phyloP scores from a whole-genome alignment of 92 coral and sea anemone species.

The Zoanthus sociatus region DNA sequence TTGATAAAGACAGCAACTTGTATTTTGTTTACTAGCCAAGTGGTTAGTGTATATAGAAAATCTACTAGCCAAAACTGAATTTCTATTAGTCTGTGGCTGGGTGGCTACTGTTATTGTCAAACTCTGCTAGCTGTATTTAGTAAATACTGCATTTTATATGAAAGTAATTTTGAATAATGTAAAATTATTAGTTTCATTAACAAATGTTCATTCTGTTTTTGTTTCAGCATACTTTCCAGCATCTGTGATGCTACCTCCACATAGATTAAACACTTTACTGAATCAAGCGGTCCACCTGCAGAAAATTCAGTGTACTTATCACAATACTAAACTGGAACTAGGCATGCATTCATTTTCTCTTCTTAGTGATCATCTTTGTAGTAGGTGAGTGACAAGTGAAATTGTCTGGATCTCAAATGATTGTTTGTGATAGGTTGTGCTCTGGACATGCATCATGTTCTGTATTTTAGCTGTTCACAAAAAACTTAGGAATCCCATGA shows the following conservation, averaged over 20 bases:
- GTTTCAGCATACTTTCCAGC: constrained; percentile 95
- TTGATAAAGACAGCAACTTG: too few species aligned
- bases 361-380: constrained; percentile 91
- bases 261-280: constrained; percentile 90
- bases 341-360: constrained; percentile 90
- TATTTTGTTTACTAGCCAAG: too few species aligned
- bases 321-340: constrained; percentile 87
- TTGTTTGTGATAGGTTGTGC: background rate
- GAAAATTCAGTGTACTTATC: constrained; percentile 94
- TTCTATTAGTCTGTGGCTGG: too few species aligned
- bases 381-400: constrained; percentile 68
- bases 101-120: too few species aligned
- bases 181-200: background rate
- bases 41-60: too few species aligned
- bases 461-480: too few species aligned
- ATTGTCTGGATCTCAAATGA: background rate
- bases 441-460: background rate
- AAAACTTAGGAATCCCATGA: too few species aligned
- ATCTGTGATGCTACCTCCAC: constrained; percentile 99
- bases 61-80: too few species aligned
- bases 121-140: too few species aligned
- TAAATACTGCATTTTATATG: too few species aligned
- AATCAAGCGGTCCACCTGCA: constrained; percentile 95
- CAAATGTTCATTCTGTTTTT: constrained; percentile 13
- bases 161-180: too few species aligned